Evolutionary conservation across 2,888 invertebrate species (phyloP), one percentile per base, ranked within the genome.

Genomic region (Cheilosia urbana): DNA sequence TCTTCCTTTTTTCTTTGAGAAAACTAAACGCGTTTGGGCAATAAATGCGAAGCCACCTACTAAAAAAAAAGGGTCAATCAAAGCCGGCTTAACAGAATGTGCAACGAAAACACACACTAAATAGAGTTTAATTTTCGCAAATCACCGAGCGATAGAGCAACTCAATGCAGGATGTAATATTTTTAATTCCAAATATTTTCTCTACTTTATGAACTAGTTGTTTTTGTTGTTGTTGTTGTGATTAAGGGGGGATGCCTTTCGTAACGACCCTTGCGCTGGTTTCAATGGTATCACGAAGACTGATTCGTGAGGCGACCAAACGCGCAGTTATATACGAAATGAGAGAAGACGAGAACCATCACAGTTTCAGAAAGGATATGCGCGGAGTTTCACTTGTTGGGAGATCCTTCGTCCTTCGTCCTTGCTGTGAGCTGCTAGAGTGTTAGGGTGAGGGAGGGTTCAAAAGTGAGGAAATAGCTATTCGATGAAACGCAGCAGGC

Each of bases 271-370:
- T 81, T 72, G 72, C 85, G 66, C n/a, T 81, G 76, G 68, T 66
- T 81, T 85, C 85, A 85, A 85, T 81, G 77, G 76, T 81, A 85
- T 85, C 85, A 81, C 85, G 81, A 81, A 62, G 81, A 85, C 85
- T 85, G 81, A 81, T 57, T 85, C 81, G 81, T 85, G 55, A 76
- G 85, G 72, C 85, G 68, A 85, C 40, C 62, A 68, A 77, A 77
- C 80, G 85, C 85, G 85, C 85, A 85, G 85, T 85, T 85, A 81
- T 85, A 85, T 85, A 83, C 82, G 63, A 24, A 51, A 79, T 57
- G 57, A 77, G 81, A 85, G 85, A 76, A 77, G 79, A 49, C 19
- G 75, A 84, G 66, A 58, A 79, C 63, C 69, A 30, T 7, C 30
- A 30, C 30, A 53, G 73, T 53, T 71, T 40, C 17, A 63, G 21